phyloP scores from a whole-genome alignment of 2,888 invertebrate genomes.

The Metellina segmentata region DNA sequence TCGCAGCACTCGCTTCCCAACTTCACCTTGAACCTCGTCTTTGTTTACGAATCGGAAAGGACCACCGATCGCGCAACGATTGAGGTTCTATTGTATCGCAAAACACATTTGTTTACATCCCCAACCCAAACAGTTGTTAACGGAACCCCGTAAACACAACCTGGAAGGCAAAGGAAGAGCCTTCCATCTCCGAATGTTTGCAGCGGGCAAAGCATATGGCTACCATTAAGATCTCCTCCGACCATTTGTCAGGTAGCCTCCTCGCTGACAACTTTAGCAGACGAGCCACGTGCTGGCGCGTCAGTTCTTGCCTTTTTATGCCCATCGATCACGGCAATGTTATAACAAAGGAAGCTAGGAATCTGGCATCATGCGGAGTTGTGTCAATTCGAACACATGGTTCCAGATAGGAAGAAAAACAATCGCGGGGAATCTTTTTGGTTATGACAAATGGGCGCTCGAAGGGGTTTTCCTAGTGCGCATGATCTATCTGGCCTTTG shows the following conservation, averaged over 20 bases:
- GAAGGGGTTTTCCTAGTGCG: slow-evolving; percentile 17
- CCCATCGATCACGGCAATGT: slow-evolving; percentile 69
- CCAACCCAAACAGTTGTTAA: slow-evolving; percentile 66
- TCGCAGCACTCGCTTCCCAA: not conserved
- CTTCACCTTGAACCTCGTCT: slow-evolving; percentile 18
- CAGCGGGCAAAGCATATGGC: slow-evolving; percentile 57
- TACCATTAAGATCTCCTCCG: slow-evolving; percentile 50
- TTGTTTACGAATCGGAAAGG: not conserved
- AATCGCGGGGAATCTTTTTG: slow-evolving; percentile 28
- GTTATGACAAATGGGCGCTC: slow-evolving; percentile 8
- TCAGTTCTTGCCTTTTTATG: slow-evolving; percentile 42
- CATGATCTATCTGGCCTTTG: not conserved
- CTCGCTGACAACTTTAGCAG: slow-evolving; percentile 47
- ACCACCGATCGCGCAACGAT: slow-evolving; percentile 27
- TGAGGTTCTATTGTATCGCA: slow-evolving; percentile 40
- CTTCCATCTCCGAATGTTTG: not conserved
- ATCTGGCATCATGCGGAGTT: slow-evolving; percentile 65
- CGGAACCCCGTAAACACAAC: slow-evolving; percentile 53
- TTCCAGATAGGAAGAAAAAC: slow-evolving; percentile 63
- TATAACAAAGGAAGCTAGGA: slow-evolving; percentile 60
- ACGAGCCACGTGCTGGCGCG: slow-evolving; percentile 56
- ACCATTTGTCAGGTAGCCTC: slow-evolving; percentile 75
- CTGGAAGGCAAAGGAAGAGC: slow-evolving; percentile 7
- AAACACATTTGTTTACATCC: slow-evolving; percentile 62
- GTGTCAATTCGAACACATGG: slow-evolving; percentile 64